Percentiles rank a stretch among this genome's conserved stretches.
These are phyloP conservation scores for Sarotherodon lohbergeri DNA, from an alignment of 2,113 vertebrate species.

Conservation along the genomic window DNA sequence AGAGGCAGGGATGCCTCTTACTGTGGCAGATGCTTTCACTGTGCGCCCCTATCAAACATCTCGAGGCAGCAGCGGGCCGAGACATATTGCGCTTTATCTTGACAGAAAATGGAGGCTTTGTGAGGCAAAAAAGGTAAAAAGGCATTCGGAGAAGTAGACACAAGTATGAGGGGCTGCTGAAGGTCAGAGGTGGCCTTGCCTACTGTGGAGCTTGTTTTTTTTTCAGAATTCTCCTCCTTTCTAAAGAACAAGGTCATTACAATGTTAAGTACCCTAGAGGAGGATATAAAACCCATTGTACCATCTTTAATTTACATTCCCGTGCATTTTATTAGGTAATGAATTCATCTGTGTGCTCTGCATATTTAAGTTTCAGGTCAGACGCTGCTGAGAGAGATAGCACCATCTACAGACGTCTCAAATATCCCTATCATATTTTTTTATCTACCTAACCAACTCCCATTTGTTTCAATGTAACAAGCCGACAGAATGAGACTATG, in stretches of 20 bases:
- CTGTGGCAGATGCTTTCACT: constrained; percentile 37
- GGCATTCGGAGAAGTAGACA: constrained; percentile 3
- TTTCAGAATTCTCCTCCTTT: not conserved
- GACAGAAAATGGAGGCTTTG: constrained; percentile 29
- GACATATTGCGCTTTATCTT: constrained; percentile 49
- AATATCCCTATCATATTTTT: not conserved
- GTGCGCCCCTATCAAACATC: constrained; percentile 49
- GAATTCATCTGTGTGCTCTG: constrained; percentile 8
- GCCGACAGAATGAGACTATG: not conserved
- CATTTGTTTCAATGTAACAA: not conserved
- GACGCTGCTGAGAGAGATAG: not conserved
- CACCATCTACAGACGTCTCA: not conserved
- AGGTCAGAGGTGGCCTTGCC: constrained; percentile 23
- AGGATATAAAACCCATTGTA: constrained; percentile 28
- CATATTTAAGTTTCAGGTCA: constrained; percentile 23
- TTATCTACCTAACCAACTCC: not conserved
- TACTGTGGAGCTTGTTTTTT: not conserved
- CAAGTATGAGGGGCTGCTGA: not conserved
- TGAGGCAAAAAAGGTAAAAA: not conserved
- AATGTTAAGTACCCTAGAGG: constrained; percentile 13
- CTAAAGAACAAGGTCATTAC: constrained; percentile 16
- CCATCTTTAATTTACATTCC: constrained; percentile 36
- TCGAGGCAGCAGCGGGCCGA: constrained; percentile 32
- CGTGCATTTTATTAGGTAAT: constrained; percentile 32
- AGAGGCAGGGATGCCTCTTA: constrained; percentile 25